A percentile compares a stretch with the other conserved stretches of the same genome.
Conservation (phyloP, 2,797 vertebrate genomes). For the Sandelia bainsii region DNA sequence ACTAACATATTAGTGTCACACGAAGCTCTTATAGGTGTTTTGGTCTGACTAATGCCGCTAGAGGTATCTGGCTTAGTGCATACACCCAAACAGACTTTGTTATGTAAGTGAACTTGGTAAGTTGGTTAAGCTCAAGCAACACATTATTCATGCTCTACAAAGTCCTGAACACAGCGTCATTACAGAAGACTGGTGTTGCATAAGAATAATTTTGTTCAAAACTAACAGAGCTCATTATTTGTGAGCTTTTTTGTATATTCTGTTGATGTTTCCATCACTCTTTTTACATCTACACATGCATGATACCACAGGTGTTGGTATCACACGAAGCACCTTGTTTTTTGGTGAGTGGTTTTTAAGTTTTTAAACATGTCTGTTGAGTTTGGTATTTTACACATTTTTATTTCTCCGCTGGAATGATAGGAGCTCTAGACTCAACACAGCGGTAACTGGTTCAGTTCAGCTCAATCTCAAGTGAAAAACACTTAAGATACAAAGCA, state of each 20-base stretch:
- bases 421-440: neutral
- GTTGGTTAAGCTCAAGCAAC: conserved; percentile 58
- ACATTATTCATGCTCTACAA: conserved; percentile 70
- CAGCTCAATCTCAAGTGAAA: neutral
- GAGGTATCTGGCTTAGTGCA: conserved; percentile 30
- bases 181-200: conserved; percentile 37
- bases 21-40: conserved; percentile 23
- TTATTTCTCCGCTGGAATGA: neutral
- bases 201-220: conserved; percentile 41
- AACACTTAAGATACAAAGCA: conserved; percentile 2
- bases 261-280: conserved; percentile 2
- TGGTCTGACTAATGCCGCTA: conserved; percentile 14
- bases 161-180: conserved; percentile 48
- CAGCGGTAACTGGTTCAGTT: neutral
- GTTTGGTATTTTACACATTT: neutral
- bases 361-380: no score
- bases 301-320: neutral
- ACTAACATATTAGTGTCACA: conserved; percentile 21
- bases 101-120: conserved; percentile 67
- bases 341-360: no score
- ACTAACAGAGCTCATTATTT: conserved; percentile 25
- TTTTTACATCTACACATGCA: conserved; percentile 2
- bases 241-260: conserved; percentile 6
- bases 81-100: conserved; percentile 29
- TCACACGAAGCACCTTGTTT: no score